Conservation (phyloP, 2,113 vertebrate species). For the Glareola pratincola region DNA sequence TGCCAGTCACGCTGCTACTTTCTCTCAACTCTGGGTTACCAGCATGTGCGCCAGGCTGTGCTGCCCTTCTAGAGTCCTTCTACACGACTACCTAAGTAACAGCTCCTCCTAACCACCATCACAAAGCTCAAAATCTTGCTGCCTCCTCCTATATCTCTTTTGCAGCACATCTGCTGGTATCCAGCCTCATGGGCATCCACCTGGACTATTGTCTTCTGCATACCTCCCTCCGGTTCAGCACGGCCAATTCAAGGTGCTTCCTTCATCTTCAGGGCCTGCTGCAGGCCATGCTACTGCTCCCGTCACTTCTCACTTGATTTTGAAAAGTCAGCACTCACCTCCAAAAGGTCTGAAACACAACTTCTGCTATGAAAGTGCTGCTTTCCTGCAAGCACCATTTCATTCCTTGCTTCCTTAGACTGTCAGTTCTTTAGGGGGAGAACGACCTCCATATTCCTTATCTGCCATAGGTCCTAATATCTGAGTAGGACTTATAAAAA, state of each 20-base stretch:
- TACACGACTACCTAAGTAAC: not conserved
- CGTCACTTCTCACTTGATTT: not conserved
- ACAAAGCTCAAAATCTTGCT: not conserved
- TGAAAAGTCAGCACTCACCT: not conserved
- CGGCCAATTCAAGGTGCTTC: not conserved
- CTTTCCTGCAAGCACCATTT: not conserved
- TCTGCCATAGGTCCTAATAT: not conserved
- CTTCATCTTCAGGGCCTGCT: not conserved
- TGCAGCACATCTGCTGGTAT: not conserved
- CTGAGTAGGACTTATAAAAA: not conserved
- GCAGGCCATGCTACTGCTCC: not conserved
- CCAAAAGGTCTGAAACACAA: not conserved
- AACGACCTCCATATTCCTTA: not conserved
- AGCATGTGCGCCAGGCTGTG: not conserved
- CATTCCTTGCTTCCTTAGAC: not conserved
- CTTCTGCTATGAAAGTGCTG: not conserved
- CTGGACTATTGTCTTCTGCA: not conserved
- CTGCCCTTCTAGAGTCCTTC: not conserved
- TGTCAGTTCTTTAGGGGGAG: not conserved
- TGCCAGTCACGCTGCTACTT: not conserved
- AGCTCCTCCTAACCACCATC: not conserved
- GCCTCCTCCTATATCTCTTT: not conserved
- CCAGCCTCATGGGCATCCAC: not conserved
- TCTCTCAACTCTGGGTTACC: not conserved
- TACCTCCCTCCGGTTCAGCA: not conserved